phyloP scores from a whole-genome alignment of 2,797 vertebrate genomes.

The Varecia variegata region DNA sequence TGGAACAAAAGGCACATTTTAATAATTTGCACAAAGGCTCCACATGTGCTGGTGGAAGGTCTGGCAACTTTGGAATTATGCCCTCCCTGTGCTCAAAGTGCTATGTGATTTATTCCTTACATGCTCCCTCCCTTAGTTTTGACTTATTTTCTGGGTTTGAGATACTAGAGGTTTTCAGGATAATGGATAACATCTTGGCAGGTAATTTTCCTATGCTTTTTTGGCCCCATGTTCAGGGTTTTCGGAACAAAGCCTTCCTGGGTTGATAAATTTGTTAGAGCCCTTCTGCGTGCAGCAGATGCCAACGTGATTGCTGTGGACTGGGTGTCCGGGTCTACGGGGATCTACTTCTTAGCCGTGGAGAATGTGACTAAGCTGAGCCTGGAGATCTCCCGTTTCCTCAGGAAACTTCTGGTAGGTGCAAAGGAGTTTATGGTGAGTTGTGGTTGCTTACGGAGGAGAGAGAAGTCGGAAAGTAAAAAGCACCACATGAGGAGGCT shows the following conservation, averaged over 20 bases:
- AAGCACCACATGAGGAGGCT: not conserved
- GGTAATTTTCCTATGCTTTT: constrained; percentile 32
- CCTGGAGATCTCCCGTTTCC: constrained; percentile 89
- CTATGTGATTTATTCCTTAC: not conserved
- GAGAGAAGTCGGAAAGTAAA: not conserved
- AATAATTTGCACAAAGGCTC: not conserved
- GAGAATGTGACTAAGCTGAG: constrained; percentile 91
- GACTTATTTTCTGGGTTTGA: not conserved
- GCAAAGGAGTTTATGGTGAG: not conserved
- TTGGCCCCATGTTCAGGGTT: constrained; percentile 81
- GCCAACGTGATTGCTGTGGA: constrained; percentile 94
- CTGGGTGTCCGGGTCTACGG: constrained; percentile 92
- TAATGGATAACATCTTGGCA: not conserved
- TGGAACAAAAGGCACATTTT: not conserved
- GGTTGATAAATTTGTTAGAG: constrained; percentile 86
- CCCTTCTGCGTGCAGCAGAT: constrained; percentile 84
- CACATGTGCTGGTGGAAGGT: not conserved
- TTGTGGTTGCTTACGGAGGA: not conserved
- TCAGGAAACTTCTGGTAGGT: constrained; percentile 91
- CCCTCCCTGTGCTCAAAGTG: not conserved
- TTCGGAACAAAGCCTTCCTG: constrained; percentile 94
- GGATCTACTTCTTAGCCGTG: constrained; percentile 90
- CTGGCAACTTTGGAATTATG: not conserved
- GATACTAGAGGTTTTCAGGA: not conserved
- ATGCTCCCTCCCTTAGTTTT: not conserved